Evolutionary conservation across 2,888 invertebrate species (phyloP).

Genomic region (Tinea semifulvella): DNA sequence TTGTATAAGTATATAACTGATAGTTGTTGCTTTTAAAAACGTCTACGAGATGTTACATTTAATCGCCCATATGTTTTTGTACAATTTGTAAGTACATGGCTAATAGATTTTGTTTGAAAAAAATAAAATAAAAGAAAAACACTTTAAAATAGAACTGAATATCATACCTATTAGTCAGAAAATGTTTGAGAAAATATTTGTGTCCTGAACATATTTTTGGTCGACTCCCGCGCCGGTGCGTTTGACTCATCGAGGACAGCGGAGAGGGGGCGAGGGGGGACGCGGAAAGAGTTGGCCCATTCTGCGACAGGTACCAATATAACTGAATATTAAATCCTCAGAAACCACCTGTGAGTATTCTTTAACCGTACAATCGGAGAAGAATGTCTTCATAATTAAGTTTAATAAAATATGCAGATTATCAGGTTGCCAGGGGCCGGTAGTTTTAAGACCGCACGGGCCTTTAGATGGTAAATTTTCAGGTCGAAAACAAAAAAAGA

Average conservation of each 20-base stretch:
- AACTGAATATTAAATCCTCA: constrained; percentile 47
- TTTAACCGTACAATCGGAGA: constrained; percentile 25
- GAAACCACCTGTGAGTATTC: constrained; percentile 27
- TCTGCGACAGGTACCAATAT: constrained; percentile 54
- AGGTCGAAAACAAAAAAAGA: too few species aligned
- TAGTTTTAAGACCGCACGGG: too few species aligned
- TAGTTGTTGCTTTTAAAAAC: too few species aligned
- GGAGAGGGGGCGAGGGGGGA: constrained; percentile 22
- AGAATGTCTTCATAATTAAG: constrained; percentile 22
- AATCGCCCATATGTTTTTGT: too few species aligned
- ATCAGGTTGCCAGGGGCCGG: too few species aligned
- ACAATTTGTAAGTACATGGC: too few species aligned
- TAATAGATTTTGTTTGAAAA: background rate
- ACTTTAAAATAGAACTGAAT: background rate
- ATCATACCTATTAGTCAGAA: background rate
- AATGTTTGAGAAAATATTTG: background rate
- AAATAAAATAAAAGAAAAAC: background rate
- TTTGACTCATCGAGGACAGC: constrained; percentile 33
- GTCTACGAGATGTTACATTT: too few species aligned
- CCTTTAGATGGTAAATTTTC: too few species aligned
- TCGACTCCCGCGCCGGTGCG: background rate
- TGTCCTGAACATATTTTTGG: constrained; percentile 5
- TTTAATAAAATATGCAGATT: too few species aligned
- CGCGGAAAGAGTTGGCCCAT: constrained; percentile 54
- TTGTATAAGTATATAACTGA: too few species aligned